Evolutionary conservation across 2,797 vertebrate species (phyloP).

Genomic region (Dendrocincla tyrannina): DNA sequence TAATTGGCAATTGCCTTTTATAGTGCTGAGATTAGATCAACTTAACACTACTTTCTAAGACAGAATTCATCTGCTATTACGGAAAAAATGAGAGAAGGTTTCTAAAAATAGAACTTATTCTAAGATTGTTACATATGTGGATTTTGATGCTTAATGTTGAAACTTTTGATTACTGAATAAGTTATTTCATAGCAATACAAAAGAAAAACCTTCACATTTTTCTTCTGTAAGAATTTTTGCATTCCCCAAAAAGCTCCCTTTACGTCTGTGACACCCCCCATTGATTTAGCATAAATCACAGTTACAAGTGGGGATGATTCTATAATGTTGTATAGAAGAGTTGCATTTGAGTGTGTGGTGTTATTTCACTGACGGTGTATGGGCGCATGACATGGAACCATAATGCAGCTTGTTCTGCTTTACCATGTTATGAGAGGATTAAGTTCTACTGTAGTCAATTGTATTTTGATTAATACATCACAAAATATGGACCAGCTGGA

Average conservation of each 20-base stretch:
- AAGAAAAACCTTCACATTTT: neutral
- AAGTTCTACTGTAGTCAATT: neutral
- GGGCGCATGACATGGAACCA: neutral
- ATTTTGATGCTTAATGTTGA: neutral
- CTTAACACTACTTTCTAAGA: neutral
- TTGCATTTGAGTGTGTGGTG: neutral
- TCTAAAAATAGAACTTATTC: neutral
- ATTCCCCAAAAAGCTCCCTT: neutral
- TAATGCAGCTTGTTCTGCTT: neutral
- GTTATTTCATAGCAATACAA: neutral
- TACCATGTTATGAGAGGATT: neutral
- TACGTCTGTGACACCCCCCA: neutral
- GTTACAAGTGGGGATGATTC: neutral
- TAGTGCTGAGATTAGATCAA: neutral
- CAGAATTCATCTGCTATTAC: neutral
- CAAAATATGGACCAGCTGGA: neutral
- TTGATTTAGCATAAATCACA: neutral
- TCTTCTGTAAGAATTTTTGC: neutral
- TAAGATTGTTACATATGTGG: neutral
- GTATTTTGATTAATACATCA: neutral
- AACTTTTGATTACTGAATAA: neutral
- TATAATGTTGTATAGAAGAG: neutral
- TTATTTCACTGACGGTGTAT: neutral
- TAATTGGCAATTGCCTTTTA: neutral
- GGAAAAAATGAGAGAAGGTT: neutral